Conservation (phyloP, 2,797 vertebrate genomes). For the Enteromius paludinosus region DNA sequence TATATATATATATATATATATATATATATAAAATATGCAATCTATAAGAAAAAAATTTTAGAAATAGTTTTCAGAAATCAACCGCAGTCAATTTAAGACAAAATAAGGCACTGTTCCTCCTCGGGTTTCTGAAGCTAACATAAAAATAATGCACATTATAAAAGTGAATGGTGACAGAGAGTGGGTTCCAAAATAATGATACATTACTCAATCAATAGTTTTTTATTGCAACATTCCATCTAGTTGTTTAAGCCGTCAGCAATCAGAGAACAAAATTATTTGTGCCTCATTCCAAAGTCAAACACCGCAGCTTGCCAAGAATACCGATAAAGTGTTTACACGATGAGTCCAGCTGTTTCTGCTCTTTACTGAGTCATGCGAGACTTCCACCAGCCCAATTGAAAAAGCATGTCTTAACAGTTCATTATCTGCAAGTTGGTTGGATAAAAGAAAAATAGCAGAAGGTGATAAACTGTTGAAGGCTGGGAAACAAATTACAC, state of each 20-base stretch:
- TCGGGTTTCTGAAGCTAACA: not conserved
- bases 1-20: too few relatives aligned
- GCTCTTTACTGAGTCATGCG: conserved; percentile 1
- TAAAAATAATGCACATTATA: conserved; percentile 21
- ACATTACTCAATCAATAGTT: conserved; percentile 18
- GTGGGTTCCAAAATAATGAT: conserved; percentile 11
- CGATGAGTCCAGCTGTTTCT: conserved; percentile 13
- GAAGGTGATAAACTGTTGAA: not conserved
- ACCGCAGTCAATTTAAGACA: not conserved
- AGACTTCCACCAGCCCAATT: conserved; percentile 7
- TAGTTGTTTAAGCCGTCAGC: conserved; percentile 14
- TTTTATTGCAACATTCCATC: conserved; percentile 11
- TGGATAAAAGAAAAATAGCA: not conserved
- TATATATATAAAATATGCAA: not conserved
- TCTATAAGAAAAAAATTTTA: not conserved
- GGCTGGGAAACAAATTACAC: not conserved
- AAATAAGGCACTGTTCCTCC: not conserved
- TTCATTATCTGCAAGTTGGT: not conserved
- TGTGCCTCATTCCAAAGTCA: conserved; percentile 6
- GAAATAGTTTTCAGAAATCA: not conserved
- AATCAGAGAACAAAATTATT: not conserved
- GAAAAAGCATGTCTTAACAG: not conserved
- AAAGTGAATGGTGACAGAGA: conserved; percentile 12
- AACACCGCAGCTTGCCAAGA: not conserved
- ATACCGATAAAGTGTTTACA: not conserved